Percentiles rank a stretch among this genome's conserved stretches.
Evolutionary conservation across 2,888 invertebrate genomes (phyloP).

Genomic region (Allygus modestus): DNA sequence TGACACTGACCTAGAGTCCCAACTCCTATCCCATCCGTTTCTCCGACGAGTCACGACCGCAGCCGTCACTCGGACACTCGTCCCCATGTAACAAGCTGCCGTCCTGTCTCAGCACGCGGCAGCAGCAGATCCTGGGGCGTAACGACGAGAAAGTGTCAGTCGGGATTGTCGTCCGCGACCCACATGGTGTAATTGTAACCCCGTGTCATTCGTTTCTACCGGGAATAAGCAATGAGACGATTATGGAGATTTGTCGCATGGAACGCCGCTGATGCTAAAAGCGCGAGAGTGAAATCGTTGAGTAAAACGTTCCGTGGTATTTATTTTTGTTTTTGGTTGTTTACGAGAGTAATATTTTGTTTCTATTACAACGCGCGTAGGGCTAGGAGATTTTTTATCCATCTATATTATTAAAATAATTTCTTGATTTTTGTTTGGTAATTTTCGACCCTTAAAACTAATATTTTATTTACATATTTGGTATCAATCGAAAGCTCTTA

Average conservation of each 20-base stretch:
- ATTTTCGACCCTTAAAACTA: too few relatives aligned
- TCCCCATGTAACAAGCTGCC: conserved; percentile 8
- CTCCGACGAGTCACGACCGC: background rate
- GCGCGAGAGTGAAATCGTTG: background rate
- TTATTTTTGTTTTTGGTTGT: too few relatives aligned
- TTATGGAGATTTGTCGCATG: conserved; percentile 22
- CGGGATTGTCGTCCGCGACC: conserved; percentile 26
- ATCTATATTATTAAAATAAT: too few relatives aligned
- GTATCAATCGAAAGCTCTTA: too few relatives aligned
- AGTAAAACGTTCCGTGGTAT: too few relatives aligned
- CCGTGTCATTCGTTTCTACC: conserved; percentile 22
- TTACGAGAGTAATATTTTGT: too few relatives aligned
- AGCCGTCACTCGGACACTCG: background rate
- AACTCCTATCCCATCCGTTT: background rate
- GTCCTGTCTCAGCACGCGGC: background rate
- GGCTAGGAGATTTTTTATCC: too few relatives aligned
- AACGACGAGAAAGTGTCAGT: conserved; percentile 22
- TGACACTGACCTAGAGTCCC: background rate
- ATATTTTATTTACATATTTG: too few relatives aligned
- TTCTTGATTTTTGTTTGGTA: too few relatives aligned
- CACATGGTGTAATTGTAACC: conserved; percentile 17
- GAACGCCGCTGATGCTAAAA: background rate
- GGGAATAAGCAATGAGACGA: conserved; percentile 19
- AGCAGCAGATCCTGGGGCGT: background rate
- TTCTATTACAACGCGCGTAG: too few relatives aligned